A percentile compares a stretch with the other conserved stretches of the same genome.
phyloP scores from a whole-genome alignment of 2,797 vertebrate species.

The Otus scops region DNA sequence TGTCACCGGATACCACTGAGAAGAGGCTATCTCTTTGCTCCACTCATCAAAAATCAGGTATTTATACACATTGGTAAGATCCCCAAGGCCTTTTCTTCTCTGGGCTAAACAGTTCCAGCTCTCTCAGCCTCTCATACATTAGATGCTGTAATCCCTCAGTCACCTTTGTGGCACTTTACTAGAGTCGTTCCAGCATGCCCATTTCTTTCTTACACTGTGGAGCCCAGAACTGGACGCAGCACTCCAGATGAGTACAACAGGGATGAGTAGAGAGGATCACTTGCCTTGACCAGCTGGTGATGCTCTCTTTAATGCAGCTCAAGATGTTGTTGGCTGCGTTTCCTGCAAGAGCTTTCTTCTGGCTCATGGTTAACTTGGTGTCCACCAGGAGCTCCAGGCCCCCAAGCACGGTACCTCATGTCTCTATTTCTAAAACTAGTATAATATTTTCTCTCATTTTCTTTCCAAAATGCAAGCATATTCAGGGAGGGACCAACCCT shows the following conservation, averaged over 20 bases:
- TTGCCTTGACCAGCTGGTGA: neutral
- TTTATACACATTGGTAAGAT: neutral
- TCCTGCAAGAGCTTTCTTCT: neutral
- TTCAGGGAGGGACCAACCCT: rapidly evolving
- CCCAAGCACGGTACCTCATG: neutral
- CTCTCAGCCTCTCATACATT: neutral
- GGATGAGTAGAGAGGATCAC: neutral
- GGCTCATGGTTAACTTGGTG: neutral
- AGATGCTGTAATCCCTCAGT: neutral
- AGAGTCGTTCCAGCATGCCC: neutral
- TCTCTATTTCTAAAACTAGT: neutral
- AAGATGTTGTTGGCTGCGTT: neutral
- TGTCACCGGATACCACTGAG: neutral
- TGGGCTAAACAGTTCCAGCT: neutral
- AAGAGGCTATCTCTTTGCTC: neutral
- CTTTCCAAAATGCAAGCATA: neutral
- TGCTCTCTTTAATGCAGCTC: neutral
- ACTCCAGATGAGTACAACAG: neutral
- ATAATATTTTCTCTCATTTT: neutral
- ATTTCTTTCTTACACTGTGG: neutral
- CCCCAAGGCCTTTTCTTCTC: neutral
- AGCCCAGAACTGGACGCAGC: neutral
- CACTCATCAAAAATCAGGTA: neutral
- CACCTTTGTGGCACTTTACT: neutral
- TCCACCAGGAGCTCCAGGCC: neutral